Base-by-base conservation (phyloP, 2,113 vertebrate genomes). In the Nycticebus coucang region DNA sequence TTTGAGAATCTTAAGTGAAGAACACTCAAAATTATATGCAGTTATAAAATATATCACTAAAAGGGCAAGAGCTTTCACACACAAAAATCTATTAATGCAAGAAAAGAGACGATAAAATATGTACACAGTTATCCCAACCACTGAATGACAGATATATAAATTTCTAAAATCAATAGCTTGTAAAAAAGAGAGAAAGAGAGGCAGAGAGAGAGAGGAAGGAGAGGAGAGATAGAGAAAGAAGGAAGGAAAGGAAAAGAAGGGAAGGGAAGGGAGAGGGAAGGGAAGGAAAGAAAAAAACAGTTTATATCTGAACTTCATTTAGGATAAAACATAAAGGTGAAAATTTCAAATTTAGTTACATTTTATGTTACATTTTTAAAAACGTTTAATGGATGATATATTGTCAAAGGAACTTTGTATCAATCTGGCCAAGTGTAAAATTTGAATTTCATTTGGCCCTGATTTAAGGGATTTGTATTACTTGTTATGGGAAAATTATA, bases 381-480 rank as follows among this genome's bases (percentile, higher is more conserved):
- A 60, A 81, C 9, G 41, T 87, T 80, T 91, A 81, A 69, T 37
- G 28, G 72, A 71, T 92, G 60, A 90, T 35, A 90, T 37, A 89
- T 72, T 95, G 90, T 72, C 37, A 72, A 95, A 93, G 33, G 22
- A 92, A 81, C 24, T 87, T 81, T 78, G 10, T 87, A 26, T 71
- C 30, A 85, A 60, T 78, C 78, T 92, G 13, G 41, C 8, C 37
- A 86, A 89, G 21, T 91, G 82, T 87, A 90, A 93, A 94, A 93
- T 88, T 95, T 80, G 87, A 66, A 75, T 82, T 96, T 91, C 45
- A 92, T 88, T 85, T 82, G 41, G 33, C 33, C 18, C 62, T 83
- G 35, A 96, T 94, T 94, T 92, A n/a, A 89, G 66, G 84, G n/a
- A 95, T 71, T 96, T 95, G 28, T 95, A 14, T 81, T 92, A 57